Evolutionary conservation across 1,140 invertebrate genomes (phyloP), one percentile per base, ranked within the genome.

Genomic region (Epicauta chinensis): DNA sequence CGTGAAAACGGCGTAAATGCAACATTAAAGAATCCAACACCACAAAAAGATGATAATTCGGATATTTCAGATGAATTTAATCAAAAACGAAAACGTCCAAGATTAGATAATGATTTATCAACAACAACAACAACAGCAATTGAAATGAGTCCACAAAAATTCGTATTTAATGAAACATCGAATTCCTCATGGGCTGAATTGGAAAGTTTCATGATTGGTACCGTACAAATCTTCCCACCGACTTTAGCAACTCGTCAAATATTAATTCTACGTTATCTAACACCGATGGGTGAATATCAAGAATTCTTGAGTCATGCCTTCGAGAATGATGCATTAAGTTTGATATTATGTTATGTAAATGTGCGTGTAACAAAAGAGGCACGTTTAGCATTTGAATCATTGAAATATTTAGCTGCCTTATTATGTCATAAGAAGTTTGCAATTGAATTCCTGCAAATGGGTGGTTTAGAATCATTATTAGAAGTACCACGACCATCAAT

Each of bases 381-480:
- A 9, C 75, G 94, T 29, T 74, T 98, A 2, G 92, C 92, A 1
- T 98, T 98, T 75, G 95, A 97, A 72, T 93, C 93, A 1, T 74
- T 94, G 0, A 87, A 95, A 75, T 98, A 97, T 72, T 74, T 98
- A 2, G 89, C 93, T 0, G 89, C 93, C 1, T 70, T 98, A 36
- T 75, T 98, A 0, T 97, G 93, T 63, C 95, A 98, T 70, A 98
- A 97, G 72, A 98, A 97, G 70, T 97, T 98, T 75, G 91, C 92
- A 0, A 83, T 97, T 7, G 93, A 98, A 69, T 98, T 98, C 71
- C 82, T 98, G 10, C 82, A 86, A 46, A 80, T 83, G 60, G 84
- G 86, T 32, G 93, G 93, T 2, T 68, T 97, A 37, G 86, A 91
- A 74, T 78, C 81, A 56, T 75, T 97, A 23, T 71, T 97, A 2